These are phyloP conservation scores for Torymus tubicola DNA, from an alignment of 2,888 invertebrate genomes.

Conservation along the genomic window DNA sequence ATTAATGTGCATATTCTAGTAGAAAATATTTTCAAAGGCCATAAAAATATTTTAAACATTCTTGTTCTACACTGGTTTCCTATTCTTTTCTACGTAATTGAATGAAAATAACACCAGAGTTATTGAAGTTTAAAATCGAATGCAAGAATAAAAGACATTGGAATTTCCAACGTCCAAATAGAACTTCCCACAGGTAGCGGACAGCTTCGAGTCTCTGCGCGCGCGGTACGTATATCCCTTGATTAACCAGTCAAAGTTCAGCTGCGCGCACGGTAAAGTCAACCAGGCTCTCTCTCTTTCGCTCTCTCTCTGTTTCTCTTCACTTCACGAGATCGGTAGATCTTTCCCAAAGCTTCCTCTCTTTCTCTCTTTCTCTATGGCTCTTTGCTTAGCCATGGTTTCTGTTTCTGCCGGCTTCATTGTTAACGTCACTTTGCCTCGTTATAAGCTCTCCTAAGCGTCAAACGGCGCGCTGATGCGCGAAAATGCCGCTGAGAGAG, in stretches of 20 bases:
- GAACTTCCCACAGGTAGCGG: background rate
- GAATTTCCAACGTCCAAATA: background rate
- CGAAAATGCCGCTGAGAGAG: background rate
- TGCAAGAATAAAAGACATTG: too few relatives aligned
- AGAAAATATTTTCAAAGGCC: too few relatives aligned
- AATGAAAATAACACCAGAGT: too few relatives aligned
- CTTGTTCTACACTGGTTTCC: too few relatives aligned
- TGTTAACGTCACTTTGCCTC: conserved; percentile 56
- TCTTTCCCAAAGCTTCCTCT: conserved; percentile 6
- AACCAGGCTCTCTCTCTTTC: background rate
- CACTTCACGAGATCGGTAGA: conserved; percentile 27
- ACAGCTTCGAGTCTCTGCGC: background rate
- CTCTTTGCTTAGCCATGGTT: background rate
- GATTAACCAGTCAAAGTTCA: conserved; percentile 51
- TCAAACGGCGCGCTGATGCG: conserved; percentile 28
- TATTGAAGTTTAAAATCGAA: too few relatives aligned
- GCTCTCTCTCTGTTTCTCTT: background rate
- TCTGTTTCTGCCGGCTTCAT: conserved; percentile 26
- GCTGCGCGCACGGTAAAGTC: background rate
- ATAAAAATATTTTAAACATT: too few relatives aligned
- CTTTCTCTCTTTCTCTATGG: too few relatives aligned
- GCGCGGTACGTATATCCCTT: background rate
- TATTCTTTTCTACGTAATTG: too few relatives aligned
- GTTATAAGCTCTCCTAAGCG: conserved; percentile 46
- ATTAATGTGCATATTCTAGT: too few relatives aligned